Evolutionary conservation across 2,888 invertebrate genomes (phyloP).

Genomic region (Microctonus brassicae): DNA sequence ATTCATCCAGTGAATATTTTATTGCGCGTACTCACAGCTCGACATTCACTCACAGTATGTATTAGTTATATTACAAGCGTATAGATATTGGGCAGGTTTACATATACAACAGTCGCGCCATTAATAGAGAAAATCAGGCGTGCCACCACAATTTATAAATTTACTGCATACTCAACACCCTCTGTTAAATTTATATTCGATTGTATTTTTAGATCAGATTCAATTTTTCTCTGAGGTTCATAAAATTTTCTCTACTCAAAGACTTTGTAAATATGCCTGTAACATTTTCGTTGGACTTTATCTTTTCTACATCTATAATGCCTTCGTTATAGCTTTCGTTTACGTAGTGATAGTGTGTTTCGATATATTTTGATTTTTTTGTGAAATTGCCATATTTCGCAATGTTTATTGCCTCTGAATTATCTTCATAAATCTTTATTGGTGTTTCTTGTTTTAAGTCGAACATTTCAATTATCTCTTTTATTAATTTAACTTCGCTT

Average conservation of each 20-base stretch:
- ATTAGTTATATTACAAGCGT: too few relatives aligned
- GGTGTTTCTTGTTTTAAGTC: constrained; percentile 37
- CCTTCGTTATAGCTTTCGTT: constrained; percentile 26
- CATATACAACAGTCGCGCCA: too few relatives aligned
- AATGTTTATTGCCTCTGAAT: constrained; percentile 48
- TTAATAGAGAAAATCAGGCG: too few relatives aligned
- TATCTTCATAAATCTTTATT: constrained; percentile 50
- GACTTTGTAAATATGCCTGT: constrained; percentile 36
- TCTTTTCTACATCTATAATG: constrained; percentile 27
- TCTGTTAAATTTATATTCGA: constrained; percentile 16
- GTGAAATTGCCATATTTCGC: constrained; percentile 50
- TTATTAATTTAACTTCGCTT: constrained; percentile 16
- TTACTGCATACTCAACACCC: constrained; percentile 19
- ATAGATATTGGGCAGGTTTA: too few relatives aligned
- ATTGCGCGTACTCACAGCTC: too few relatives aligned
- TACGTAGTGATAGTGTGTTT: constrained; percentile 30
- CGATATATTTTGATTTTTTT: constrained; percentile 48
- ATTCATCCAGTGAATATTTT: too few relatives aligned
- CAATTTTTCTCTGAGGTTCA: constrained; percentile 9
- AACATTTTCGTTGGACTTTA: constrained; percentile 30
- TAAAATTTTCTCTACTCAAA: constrained; percentile 19
- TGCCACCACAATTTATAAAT: too few relatives aligned
- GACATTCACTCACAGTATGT: too few relatives aligned
- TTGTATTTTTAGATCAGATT: background rate
- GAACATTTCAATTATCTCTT: constrained; percentile 38